Base-by-base conservation (phyloP, 2,113 vertebrate species). In the Ailurus styani region DNA sequence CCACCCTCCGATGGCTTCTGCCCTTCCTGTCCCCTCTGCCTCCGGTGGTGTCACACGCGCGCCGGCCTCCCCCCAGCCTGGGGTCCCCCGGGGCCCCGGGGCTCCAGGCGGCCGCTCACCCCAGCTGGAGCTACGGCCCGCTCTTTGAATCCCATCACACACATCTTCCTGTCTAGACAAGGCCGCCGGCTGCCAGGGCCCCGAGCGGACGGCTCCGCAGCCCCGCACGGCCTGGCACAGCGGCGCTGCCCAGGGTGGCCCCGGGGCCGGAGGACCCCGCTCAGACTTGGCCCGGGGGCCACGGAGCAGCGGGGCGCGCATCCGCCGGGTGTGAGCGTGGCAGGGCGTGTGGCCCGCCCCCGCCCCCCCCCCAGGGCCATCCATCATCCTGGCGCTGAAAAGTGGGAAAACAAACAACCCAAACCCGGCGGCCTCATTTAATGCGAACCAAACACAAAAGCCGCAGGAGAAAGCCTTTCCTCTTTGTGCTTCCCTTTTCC, bases 401-500 rank as follows among this genome's bases (percentile, higher is more conserved):
- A 96, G 96, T 0, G 97, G 97, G 98, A 85, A 97, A 98, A 96
- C 96, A 93, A 93, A 97, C 97, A 97, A 89, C 97, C 73, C 70
- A 97, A 95, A 88, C 88, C 52, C 0, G 0, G 83, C 3, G 34
- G 97, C 95, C 84, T 70, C 73, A 0, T 23, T 93, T 57, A 75
- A 97, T 31, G 90, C 87, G 97, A 60, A 95, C 73, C 55, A 94
- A 98, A 91, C 70, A 96, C 97, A 96, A 85, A 95, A 98, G 98
- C 97, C 62, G 5, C 70, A 72, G 97, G 98, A 98, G 98, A 97
- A 98, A 98, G 98, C 98, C 12, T 87, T 98, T 98, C 99, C 98
- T 98, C 93, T 95, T 45, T 13, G 68, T 0, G 91, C 98, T 98
- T 98, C 98, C 97, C 98, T 95, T 98, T 99, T 98, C 98, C 98